phyloP scores from a whole-genome alignment of 30 jellyfish, hydroid and myxozoan genomes.

The Hydractinia echinata region DNA sequence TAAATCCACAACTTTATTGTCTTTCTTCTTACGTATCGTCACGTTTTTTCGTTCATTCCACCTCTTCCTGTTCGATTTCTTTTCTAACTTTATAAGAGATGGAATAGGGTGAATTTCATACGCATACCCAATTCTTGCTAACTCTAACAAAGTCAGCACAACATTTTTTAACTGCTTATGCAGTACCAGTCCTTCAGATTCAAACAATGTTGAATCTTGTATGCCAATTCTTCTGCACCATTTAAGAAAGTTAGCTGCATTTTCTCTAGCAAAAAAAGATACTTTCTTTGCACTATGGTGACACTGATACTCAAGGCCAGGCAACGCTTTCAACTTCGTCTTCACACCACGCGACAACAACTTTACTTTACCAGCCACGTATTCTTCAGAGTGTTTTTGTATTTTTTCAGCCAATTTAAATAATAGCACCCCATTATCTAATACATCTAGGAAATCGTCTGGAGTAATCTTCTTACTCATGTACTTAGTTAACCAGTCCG shows the following conservation, averaged over 20 bases:
- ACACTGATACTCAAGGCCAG: constrained; percentile 24
- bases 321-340: constrained; percentile 24
- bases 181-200: constrained; percentile 71
- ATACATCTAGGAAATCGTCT: constrained; percentile 53
- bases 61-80: constrained; percentile 53
- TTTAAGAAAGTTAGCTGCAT: constrained; percentile 67
- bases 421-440: constrained; percentile 53
- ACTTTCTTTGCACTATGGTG: constrained; percentile 51
- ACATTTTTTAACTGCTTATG: constrained; percentile 57
- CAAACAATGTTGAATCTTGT: constrained; percentile 65
- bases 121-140: constrained; percentile 55
- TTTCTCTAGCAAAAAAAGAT: constrained; percentile 75
- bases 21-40: constrained; percentile 14
- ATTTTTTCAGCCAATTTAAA: constrained; percentile 50
- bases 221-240: constrained; percentile 75
- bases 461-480: constrained; percentile 29
- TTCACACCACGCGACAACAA: constrained; percentile 10
- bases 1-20: neutral
- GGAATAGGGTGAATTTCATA: constrained; percentile 65
- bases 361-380: neutral
- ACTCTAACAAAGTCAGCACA: constrained; percentile 53
- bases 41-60: constrained; percentile 18
- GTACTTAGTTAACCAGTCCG: constrained; percentile 58
- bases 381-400: constrained; percentile 18
- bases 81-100: constrained; percentile 46